These are phyloP conservation scores for Spodoptera littoralis DNA, from an alignment of 2,888 invertebrate genomes.

Conservation along the genomic window DNA sequence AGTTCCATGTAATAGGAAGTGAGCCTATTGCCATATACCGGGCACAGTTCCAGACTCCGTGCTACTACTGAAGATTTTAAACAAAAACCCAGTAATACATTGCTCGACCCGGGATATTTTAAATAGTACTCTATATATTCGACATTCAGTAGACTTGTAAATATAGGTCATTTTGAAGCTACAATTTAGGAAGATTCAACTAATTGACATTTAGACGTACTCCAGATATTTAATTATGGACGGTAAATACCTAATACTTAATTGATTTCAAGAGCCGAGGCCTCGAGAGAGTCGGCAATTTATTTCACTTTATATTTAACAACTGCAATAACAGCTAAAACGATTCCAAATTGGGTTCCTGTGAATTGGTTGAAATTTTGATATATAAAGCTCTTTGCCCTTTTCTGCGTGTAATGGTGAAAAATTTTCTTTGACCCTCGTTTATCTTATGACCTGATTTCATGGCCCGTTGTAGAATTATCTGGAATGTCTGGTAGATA, in stretches of 20 bases:
- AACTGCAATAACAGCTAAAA: conserved; percentile 49
- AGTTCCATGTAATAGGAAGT: too few relatives aligned
- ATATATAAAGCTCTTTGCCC: conserved; percentile 41
- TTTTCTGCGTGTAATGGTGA: conserved; percentile 5
- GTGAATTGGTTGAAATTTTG: conserved; percentile 40
- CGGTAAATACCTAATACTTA: conserved; percentile 47
- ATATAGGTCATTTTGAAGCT: conserved; percentile 1
- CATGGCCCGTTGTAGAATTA: too few relatives aligned
- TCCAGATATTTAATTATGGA: conserved; percentile 63
- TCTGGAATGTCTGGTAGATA: too few relatives aligned
- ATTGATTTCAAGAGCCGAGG: conserved; percentile 66
- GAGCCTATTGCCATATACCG: too few relatives aligned
- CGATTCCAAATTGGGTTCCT: conserved; percentile 50
- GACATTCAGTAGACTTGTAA: too few relatives aligned
- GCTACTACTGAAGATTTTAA: too few relatives aligned
- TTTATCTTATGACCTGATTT: conserved; percentile 5
- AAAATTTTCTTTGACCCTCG: background rate
- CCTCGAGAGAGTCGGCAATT: conserved; percentile 60
- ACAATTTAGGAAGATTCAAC: conserved; percentile 29
- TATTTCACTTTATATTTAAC: conserved; percentile 69
- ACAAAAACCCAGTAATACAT: too few relatives aligned
- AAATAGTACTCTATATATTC: too few relatives aligned
- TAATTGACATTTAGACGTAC: conserved; percentile 52
- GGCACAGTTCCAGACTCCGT: too few relatives aligned
- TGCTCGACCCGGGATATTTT: too few relatives aligned